phyloP scores from a whole-genome alignment of 2,797 vertebrate species.

The Myotis daubentonii region DNA sequence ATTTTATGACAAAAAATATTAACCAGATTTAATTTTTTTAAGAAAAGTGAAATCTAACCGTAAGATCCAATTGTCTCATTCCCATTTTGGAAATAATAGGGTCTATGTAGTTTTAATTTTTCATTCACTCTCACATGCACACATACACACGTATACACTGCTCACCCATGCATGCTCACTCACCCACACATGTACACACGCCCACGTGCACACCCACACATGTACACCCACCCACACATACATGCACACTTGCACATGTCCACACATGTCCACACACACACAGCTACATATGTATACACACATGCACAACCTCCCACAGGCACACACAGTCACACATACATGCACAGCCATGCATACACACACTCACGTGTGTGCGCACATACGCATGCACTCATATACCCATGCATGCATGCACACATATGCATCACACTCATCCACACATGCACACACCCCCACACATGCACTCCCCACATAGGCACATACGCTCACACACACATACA shows the following conservation, averaged over 20 bases:
- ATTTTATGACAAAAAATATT: constrained; percentile 86
- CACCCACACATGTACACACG: not conserved
- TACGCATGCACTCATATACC: rapidly evolving
- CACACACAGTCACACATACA: too few species aligned
- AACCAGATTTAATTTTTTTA: constrained; percentile 65
- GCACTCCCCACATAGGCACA: too few species aligned
- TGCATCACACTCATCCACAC: not conserved
- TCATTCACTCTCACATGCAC: not conserved
- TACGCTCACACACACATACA: too few species aligned
- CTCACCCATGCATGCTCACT: not conserved
- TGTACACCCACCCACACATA: rapidly evolving
- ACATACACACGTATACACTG: too few species aligned
- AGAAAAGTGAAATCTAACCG: constrained; percentile 31
- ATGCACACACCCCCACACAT: not conserved
- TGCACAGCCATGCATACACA: not conserved
- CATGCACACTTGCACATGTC: not conserved
- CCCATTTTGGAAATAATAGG: not conserved
- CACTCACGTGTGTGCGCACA: not conserved
- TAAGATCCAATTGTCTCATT: constrained; percentile 32
- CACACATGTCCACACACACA: too few species aligned
- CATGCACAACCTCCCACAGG: too few species aligned
- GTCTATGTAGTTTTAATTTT: not conserved
- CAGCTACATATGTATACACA: rapidly evolving
- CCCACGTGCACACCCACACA: not conserved
- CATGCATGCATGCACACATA: too few species aligned